These are phyloP conservation scores for Eugnorisma glareosa DNA, from an alignment of 2,888 invertebrate species.

Conservation along the genomic window DNA sequence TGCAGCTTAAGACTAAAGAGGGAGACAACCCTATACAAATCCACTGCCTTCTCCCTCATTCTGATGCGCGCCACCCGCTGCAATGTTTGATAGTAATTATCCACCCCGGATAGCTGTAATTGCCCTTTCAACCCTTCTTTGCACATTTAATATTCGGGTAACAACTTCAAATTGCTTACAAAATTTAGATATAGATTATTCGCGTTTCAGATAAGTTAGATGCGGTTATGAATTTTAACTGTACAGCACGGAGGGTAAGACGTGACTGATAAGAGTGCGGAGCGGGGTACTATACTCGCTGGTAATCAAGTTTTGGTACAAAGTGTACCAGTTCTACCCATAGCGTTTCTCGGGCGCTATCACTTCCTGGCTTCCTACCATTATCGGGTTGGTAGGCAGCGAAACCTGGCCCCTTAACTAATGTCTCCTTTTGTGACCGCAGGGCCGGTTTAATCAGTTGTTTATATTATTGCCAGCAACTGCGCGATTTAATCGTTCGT, in stretches of 20 bases:
- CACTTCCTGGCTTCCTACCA: constrained; percentile 87
- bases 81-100: constrained; percentile 76
- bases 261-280: constrained; percentile 73
- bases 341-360: constrained; percentile 77
- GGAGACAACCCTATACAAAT: constrained; percentile 67
- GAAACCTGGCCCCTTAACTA: constrained; percentile 82
- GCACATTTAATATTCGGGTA: constrained; percentile 77
- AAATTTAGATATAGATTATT: constrained; percentile 71
- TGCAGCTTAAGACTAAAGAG: constrained; percentile 73
- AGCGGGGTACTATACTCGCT: constrained; percentile 61
- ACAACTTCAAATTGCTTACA: constrained; percentile 75
- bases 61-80: constrained; percentile 65
- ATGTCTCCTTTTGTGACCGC: constrained; percentile 89
- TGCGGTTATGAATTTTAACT: constrained; percentile 65
- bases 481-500: constrained; percentile 87
- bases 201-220: constrained; percentile 55
- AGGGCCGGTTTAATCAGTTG: constrained; percentile 88
- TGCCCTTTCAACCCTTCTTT: constrained; percentile 79
- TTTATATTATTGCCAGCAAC: constrained; percentile 88
- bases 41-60: constrained; percentile 61
- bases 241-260: constrained; percentile 61
- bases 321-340: constrained; percentile 80
- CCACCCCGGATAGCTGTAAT: constrained; percentile 74
- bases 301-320: constrained; percentile 76
- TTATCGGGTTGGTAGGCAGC: constrained; percentile 84